Base-by-base conservation (phyloP, 1,140 invertebrate genomes). In the Ceratoteleas bidentatus region DNA sequence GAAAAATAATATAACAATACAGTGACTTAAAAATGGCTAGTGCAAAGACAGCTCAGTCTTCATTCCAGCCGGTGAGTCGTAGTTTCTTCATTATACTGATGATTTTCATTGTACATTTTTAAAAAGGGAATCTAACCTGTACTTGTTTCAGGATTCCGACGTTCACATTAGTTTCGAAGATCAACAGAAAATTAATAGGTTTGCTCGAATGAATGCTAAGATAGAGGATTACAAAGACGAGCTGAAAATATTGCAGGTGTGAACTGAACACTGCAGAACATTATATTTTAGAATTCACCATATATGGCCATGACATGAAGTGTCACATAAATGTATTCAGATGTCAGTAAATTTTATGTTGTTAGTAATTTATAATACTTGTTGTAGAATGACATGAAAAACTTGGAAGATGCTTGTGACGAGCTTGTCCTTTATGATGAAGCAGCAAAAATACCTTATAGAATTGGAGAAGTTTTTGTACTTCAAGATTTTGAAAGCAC, bases 171-270 rank as follows among this genome's bases (percentile, higher is more conserved):
- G 97, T 4, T 98, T 94, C 88, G 98, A 99, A 91, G 98, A 99
- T 92, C 98, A 99, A 92, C 96, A 98, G 87, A 98, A 98, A 92
- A 99, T 99, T 75, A 99, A 99, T 89, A 96, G 96, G 90, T 99
- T 99, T 92, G 98, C 98, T 3, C 93, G 96, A 75, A 94, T 96
- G 64, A 99, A 99, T 93, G 97, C 97, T 2, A 96, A 96, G 89
- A 93, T 98, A 81, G 96, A 98, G 86, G 97, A 99, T 88, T 92
- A 96, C 7, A 98, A 98, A 90, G 96, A 97, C 76, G 97, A 99
- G 90, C 90, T 98, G n/a, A 96, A 97, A 92, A 86, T 92, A 10
- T 98, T 97, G 92, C 94, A 96, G 93, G 95, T 96, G 24, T 1
- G 24, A 24, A 24, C 24, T 24, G 24, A 24, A 24, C 24, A 4